Base-by-base conservation (phyloP, 92 coral and sea anemone genomes). In the Epizoanthus fatuus region DNA sequence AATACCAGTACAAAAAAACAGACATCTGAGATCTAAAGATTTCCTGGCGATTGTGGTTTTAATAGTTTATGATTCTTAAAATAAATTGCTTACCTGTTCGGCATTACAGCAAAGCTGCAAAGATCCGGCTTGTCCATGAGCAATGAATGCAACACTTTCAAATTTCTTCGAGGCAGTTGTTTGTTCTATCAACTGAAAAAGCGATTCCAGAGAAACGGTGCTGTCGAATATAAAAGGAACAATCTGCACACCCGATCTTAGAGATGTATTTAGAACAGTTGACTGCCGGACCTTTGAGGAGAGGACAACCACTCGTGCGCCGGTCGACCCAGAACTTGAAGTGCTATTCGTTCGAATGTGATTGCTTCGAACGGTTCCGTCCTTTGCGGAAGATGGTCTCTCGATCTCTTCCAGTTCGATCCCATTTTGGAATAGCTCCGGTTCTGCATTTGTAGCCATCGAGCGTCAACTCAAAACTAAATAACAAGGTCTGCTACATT, bases 241-340 rank as follows among this genome's bases (percentile, higher is more conserved):
- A 20, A 97, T 84, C 12, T 78, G 80, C 22, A 95, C 98, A 22
- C 97, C 96, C 12, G 89, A 75, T 52, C 88, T 84, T 6, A 92
- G 93, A 4, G 99, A 93, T 47, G 97, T 64, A 64, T 92, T 84
- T 13, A 97, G 85, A 42, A 90, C 92, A 11, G 98, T 49, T 56
- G 98, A 89, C 38, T 97, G 98, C 51, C 99, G 93, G n/a, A 97
- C 91, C 87, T 97, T 97, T 13, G 99, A 97, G 20, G 98, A 95
- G 11, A 97, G 79, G 55, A 97, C 92, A 49, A 97, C 99, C 60
- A 97, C 87, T 15, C 99, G 94, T 90, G 93, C 86, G 29, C 77
- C 74, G 2, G 97, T 84, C 0, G 74, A 55, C 1, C 84, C 74
- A 62, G 74, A 74, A 72, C 83, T 84, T 12, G 73, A 63, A 39